Conservation (phyloP, 1,140 invertebrate genomes). For the Drosophila albomicans region DNA sequence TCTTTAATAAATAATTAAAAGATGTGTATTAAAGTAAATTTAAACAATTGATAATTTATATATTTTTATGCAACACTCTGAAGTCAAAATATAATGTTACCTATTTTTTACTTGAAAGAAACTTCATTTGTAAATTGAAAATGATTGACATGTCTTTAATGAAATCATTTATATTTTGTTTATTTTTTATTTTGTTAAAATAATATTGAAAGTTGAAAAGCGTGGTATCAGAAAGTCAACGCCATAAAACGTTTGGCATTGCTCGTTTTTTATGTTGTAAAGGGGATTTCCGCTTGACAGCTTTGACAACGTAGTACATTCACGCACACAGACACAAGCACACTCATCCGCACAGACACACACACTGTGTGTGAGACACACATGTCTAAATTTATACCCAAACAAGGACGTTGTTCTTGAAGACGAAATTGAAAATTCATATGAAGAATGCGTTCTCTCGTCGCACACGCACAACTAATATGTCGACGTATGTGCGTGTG, state of each 20-base stretch:
- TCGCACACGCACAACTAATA: constrained; percentile 11
- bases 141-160: background rate
- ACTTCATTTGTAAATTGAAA: no score
- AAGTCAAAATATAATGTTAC: no score
- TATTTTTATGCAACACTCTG: no score
- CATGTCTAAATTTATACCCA: constrained; percentile 71
- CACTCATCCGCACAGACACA: constrained; percentile 18
- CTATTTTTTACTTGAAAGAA: no score
- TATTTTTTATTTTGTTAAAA: background rate
- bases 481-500: background rate
- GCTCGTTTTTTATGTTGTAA: constrained; percentile 70
- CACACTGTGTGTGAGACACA: constrained; percentile 4
- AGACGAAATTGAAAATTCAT: constrained; percentile 82
- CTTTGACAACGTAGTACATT: constrained; percentile 75
- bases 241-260: background rate
- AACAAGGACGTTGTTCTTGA: constrained; percentile 56
- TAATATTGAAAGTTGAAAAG: background rate
- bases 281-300: constrained; percentile 82
- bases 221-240: constrained; percentile 5
- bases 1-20: no score
- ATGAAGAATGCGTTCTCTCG: constrained; percentile 39
- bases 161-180: background rate
- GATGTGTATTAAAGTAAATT: no score
- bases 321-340: constrained; percentile 33
- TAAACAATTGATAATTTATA: no score